phyloP scores from a whole-genome alignment of 2,113 vertebrate species.

The Nyctereutes procyonoides region DNA sequence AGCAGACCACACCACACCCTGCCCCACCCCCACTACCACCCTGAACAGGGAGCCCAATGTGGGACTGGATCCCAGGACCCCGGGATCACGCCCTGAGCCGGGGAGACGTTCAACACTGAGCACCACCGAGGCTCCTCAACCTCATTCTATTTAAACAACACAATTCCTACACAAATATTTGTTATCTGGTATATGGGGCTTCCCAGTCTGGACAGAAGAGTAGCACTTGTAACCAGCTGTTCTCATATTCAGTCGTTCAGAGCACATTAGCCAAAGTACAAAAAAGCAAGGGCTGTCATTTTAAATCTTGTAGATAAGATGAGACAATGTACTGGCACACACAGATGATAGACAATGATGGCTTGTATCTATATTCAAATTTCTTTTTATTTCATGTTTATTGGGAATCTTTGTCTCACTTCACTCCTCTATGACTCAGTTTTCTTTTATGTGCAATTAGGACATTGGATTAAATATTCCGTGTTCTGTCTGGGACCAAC shows the following conservation, averaged over 20 bases:
- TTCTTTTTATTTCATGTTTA: neutral
- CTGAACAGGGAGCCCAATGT: too few relatives aligned
- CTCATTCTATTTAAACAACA: neutral
- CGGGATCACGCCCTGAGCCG: too few relatives aligned
- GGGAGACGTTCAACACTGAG: too few relatives aligned
- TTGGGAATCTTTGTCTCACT: neutral
- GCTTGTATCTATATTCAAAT: neutral
- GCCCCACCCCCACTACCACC: too few relatives aligned
- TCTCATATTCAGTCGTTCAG: neutral
- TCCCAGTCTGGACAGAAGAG: neutral
- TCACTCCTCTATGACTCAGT: neutral
- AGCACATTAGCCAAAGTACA: neutral
- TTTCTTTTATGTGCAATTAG: conserved; percentile 8
- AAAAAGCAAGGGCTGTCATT: neutral
- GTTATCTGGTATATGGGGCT: too few relatives aligned
- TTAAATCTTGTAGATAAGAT: neutral
- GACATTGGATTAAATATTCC: neutral
- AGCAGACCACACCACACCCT: too few relatives aligned
- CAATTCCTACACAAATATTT: neutral
- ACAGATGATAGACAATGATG: neutral
- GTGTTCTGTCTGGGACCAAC: neutral
- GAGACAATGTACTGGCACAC: neutral
- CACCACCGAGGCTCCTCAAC: neutral
- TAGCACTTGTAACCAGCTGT: neutral
- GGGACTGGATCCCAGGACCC: too few relatives aligned